Evolutionary conservation across 2,113 vertebrate species (phyloP), one percentile per base, ranked within the genome.

Genomic region (Glareola pratincola): DNA sequence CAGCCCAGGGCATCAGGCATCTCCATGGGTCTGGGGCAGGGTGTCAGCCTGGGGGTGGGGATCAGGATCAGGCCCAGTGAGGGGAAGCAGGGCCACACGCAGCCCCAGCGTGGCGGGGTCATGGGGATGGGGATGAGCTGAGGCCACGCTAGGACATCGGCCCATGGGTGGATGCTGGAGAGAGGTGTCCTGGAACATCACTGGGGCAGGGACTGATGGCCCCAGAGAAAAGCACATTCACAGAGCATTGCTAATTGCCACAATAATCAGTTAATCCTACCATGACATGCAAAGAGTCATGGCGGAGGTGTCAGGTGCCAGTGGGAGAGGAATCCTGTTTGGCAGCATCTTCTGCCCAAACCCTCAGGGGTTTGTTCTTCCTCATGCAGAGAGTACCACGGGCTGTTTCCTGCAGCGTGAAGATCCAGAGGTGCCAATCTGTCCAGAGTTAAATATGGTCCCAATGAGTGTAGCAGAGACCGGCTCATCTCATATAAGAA

Each of bases 311-410:
- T 47, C 20, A 3, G n/a, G 7, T 74, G 43, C 17, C 16, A 9
- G n/a, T 34, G 64, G 47, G 10, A 56, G 36, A 85, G 36, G 51
- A 63, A 19, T 37, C 72, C 51, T 68, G 23, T 37, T 51, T 4
- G 11, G 47, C 63, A 76, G 50, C 18, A 30, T 41, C 29, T 67
- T 67, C 24, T 71, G 37, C 37, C 20, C 47, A 66, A 57, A 41
- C 51, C 12, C 14, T 24, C 36, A 2, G 16, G 39, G 18, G 9
- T 47, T 79, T 2, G 3, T 41, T 57, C 36, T 43, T 36, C 36
- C 37, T 45, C 22, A 19, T 10, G 10, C 24, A 19, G 0, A 6
- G 19, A 81, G 76, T 23, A 22, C 3, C 0, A 1, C 8, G 39
- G 12, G 1, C 10, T 14, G 12, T 43, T 82, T 43, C 14, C 64